Evolutionary conservation across 2,113 vertebrate genomes (phyloP).

Genomic region (Oncorhynchus mykiss): DNA sequence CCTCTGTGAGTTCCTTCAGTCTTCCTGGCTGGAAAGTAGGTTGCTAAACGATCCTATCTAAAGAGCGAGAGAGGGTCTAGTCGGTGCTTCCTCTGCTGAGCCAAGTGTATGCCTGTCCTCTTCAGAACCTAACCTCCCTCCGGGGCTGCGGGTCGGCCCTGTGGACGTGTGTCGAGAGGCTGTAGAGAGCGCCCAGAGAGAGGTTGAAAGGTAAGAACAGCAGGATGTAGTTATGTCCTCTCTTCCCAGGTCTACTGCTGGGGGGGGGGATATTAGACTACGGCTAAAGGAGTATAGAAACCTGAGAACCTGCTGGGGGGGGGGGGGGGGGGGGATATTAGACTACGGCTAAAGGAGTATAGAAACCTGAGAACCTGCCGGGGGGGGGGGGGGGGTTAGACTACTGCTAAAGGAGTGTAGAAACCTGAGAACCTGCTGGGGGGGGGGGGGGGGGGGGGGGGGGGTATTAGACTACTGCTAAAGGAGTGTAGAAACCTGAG

Average conservation of each 20-base stretch:
- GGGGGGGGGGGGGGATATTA: neutral
- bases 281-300: too few relatives aligned
- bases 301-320: neutral
- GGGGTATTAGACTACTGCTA: too few relatives aligned
- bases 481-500: too few relatives aligned
- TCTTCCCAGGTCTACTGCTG: slow-evolving; percentile 56
- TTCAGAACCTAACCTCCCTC: neutral
- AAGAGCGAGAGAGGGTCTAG: too few relatives aligned
- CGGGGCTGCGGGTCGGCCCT: neutral
- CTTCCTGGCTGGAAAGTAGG: slow-evolving; percentile 17
- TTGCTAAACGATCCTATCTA: too few relatives aligned
- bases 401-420: too few relatives aligned
- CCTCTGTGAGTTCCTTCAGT: slow-evolving; percentile 39
- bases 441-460: too few relatives aligned
- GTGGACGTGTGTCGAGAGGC: slow-evolving; percentile 24
- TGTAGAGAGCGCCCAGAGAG: slow-evolving; percentile 8
- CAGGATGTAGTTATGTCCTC: slow-evolving; percentile 18
- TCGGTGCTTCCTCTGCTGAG: neutral
- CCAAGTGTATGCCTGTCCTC: neutral
- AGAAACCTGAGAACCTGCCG: too few relatives aligned
- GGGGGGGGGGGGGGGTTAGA: too few relatives aligned
- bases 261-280: too few relatives aligned
- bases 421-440: too few relatives aligned
- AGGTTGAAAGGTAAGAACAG: slow-evolving; percentile 37
- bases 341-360: too few relatives aligned